A percentile compares a stretch with the other conserved stretches of the same genome.
Conservation (phyloP, 2,888 invertebrate genomes). For the Strigamia transsilvanica region DNA sequence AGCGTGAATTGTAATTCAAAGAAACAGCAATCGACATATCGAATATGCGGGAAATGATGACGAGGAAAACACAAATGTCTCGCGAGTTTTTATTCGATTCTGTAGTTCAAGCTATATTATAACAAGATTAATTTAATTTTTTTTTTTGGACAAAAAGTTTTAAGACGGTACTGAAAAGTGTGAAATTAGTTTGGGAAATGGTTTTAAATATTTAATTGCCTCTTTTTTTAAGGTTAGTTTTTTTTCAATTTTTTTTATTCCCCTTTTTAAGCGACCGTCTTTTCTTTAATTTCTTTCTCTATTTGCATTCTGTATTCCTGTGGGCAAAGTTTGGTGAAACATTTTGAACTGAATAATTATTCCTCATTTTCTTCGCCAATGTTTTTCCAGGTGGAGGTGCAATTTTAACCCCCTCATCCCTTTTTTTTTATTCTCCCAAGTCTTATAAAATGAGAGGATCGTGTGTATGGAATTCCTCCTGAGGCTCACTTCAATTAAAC, state of each 20-base stretch:
- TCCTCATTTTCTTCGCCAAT: conserved; percentile 2
- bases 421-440: neutral
- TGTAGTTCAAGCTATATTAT: too few relatives aligned
- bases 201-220: conserved; percentile 8
- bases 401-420: neutral
- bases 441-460: conserved; percentile 8
- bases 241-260: neutral
- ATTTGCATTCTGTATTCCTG: conserved; percentile 3
- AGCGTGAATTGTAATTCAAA: neutral
- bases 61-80: too few relatives aligned
- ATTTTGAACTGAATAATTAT: conserved; percentile 8
- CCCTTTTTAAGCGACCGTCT: neutral
- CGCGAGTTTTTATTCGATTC: too few relatives aligned
- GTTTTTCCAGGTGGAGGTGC: neutral
- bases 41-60: neutral
- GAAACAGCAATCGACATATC: neutral
- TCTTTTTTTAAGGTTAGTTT: neutral
- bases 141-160: too few relatives aligned
- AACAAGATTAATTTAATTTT: too few relatives aligned
- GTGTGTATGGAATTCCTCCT: conserved; percentile 8
- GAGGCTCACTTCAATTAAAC: conserved; percentile 8
- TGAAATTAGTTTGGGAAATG: neutral
- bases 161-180: neutral
- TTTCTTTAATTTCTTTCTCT: conserved; percentile 8
- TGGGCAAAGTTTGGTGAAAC: conserved; percentile 2